These are phyloP conservation scores for Drosophila athabasca DNA, from an alignment of 1,140 invertebrate genomes.

Conservation along the genomic window DNA sequence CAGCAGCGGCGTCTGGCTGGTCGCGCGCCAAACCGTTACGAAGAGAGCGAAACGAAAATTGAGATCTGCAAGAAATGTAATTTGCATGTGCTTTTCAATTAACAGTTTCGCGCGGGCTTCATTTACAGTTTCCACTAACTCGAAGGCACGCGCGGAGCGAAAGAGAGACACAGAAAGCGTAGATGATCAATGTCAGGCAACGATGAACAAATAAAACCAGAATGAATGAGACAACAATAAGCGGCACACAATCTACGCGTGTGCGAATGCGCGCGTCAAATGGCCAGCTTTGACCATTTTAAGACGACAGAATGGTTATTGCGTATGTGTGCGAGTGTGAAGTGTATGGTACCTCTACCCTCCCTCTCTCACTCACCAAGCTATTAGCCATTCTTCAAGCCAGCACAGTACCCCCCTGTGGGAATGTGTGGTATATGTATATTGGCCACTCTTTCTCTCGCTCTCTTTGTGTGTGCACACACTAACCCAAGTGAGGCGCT, in stretches of 20 bases:
- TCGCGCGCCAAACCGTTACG: neutral
- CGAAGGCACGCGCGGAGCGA: constrained; percentile 14
- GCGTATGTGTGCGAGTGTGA: neutral
- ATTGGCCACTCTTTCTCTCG: no score
- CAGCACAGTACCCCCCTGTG: no score
- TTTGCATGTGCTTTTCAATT: constrained; percentile 31
- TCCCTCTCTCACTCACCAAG: neutral
- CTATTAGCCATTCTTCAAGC: no score
- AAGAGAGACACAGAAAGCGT: constrained; percentile 4
- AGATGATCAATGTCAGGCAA: constrained; percentile 21
- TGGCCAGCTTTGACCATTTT: constrained; percentile 48
- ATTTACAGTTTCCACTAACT: neutral
- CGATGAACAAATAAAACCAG: neutral
- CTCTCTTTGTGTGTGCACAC: no score
- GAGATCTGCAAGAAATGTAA: constrained; percentile 31
- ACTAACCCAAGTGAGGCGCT: no score
- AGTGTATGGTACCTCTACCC: neutral
- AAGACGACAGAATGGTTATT: constrained; percentile 10
- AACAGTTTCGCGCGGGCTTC: no score
- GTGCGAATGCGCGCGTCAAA: constrained; percentile 43
- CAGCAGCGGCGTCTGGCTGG: no score
- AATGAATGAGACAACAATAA: constrained; percentile 34
- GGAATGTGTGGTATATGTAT: no score
- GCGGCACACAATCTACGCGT: constrained; percentile 48
- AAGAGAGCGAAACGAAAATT: neutral